phyloP scores from a whole-genome alignment of 2,797 vertebrate species.

The Tympanoctomys barrerae region DNA sequence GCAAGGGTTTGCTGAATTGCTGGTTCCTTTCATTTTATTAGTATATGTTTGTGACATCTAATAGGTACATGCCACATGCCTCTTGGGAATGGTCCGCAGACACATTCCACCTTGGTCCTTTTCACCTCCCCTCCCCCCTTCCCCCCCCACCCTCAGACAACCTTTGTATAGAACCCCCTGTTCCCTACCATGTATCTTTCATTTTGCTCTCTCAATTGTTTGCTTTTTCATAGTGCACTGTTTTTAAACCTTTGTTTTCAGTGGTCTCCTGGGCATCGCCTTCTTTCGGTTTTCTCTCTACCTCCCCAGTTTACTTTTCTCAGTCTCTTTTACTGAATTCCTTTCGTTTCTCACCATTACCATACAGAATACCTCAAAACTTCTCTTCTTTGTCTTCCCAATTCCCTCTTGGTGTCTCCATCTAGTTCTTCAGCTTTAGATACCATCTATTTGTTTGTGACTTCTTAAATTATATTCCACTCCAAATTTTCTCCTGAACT shows the following conservation, averaged over 20 bases:
- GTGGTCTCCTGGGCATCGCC: not conserved
- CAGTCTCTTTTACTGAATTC: not conserved
- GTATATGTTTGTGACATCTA: not conserved
- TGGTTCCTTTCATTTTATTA: slow-evolving; percentile 6
- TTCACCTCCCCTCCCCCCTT: not conserved
- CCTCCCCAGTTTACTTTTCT: not conserved
- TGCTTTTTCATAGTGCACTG: not conserved
- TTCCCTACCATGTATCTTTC: not conserved
- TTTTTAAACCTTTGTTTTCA: not conserved
- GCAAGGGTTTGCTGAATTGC: slow-evolving; percentile 32
- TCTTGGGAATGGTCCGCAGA: not conserved
- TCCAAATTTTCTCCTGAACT: slow-evolving; percentile 7
- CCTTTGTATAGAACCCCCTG: too few species aligned
- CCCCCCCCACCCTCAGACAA: not conserved
- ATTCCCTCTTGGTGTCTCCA: not conserved
- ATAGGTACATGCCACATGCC: not conserved
- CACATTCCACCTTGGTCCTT: not conserved
- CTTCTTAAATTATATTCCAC: not conserved
- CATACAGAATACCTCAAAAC: not conserved
- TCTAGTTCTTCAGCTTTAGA: not conserved
- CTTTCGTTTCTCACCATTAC: slow-evolving; percentile 38
- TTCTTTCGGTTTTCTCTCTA: slow-evolving; percentile 45
- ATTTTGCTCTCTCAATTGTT: not conserved
- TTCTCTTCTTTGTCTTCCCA: slow-evolving; percentile 13
- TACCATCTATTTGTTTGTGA: not conserved